Base-by-base conservation (phyloP, 1,140 invertebrate genomes). In the Brachystomella parvula region DNA sequence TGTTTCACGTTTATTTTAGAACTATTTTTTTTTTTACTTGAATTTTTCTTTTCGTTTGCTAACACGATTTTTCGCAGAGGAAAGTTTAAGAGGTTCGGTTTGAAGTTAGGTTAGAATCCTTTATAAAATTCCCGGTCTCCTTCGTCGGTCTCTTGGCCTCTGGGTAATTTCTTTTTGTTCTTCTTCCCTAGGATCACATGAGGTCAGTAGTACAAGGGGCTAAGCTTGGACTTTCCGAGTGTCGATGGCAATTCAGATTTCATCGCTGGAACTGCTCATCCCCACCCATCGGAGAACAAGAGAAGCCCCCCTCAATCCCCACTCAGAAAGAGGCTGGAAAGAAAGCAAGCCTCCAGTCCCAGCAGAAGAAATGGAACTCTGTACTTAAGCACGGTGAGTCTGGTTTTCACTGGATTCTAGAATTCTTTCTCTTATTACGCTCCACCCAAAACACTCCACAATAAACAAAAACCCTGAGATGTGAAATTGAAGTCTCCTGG, bases 181-280 rank as follows among this genome's bases (percentile, higher is more conserved):
- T 60, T 29, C 29, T 39, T 67, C 1, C n/a, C n/a, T 32, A 73
- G 71, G 71, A 73, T 49, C 71, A 73, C 47, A 70, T 73, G 68
- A 21, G 49, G 19, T n/a, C 68, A n/a, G 30, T 73, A n/a, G 57
- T 69, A 3, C 35, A 57, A 15, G 71, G 63, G 39, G 71, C 71
- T 3, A 58, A 47, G 17, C 32, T 70, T 17, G 71, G 71, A 12
- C 56, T 73, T 1, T 64, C 61, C 21, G 71, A 73, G 56, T 73
- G 71, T 62, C 66, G 58, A 44, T 70, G 28, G 24, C 71, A 73
- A 64, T 70, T 73, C 56, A 35, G 71, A 39, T 32, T 68, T 63
- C 63, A 73, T 47, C 68, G 70, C 32, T 73, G 71, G 71, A 73
- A 73, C 35, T 73, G 71, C 47, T 64, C 65, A 24, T 63, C 65